phyloP scores from a whole-genome alignment of 2,888 invertebrate species.

The Morpho helenor region DNA sequence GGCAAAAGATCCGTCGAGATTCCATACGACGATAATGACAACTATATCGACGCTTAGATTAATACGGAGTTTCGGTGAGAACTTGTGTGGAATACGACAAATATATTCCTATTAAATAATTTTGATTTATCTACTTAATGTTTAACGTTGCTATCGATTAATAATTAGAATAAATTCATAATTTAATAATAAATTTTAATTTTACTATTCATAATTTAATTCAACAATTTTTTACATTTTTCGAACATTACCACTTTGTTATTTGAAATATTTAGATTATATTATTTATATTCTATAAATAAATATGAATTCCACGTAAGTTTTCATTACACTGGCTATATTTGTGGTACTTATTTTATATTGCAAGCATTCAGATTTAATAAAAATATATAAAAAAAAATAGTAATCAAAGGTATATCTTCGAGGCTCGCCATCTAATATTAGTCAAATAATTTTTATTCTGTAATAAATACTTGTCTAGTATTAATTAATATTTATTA shows the following conservation, averaged over 20 bases:
- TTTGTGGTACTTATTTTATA: conserved; percentile 13
- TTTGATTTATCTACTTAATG: too few species aligned
- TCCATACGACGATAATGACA: conserved; percentile 45
- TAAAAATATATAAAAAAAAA: background rate
- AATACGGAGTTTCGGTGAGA: conserved; percentile 26
- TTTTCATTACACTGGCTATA: conserved; percentile 20
- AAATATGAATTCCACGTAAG: conserved; percentile 24
- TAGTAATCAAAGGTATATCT: background rate
- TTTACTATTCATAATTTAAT: too few species aligned
- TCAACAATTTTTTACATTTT: background rate
- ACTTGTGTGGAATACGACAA: conserved; percentile 25
- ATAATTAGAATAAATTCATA: background rate
- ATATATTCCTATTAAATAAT: background rate
- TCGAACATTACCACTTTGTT: conserved; percentile 13
- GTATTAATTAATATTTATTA: background rate
- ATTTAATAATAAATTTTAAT: too few species aligned
- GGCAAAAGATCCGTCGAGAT: conserved; percentile 71
- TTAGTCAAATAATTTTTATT: background rate
- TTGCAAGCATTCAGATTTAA: background rate
- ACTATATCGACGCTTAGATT: conserved; percentile 55
- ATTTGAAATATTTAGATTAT: conserved; percentile 45
- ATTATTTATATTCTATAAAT: background rate
- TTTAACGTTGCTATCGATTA: too few species aligned
- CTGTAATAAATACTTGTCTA: too few species aligned
- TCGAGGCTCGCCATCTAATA: background rate